Conservation (phyloP, 1,140 invertebrate genomes). For the Aethina tumida region DNA sequence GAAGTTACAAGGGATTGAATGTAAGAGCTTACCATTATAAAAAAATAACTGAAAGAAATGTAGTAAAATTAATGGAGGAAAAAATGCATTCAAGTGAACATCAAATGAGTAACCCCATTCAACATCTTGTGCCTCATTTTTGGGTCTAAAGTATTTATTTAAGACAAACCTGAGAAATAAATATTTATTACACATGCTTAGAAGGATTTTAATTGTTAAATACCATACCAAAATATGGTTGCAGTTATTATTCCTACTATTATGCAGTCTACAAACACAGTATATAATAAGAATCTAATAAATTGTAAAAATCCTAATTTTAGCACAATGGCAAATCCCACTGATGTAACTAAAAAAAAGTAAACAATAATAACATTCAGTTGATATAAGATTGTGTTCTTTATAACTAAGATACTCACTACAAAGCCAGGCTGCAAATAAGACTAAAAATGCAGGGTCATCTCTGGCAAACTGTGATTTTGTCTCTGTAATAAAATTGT, state of each 20-base stretch:
- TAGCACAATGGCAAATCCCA: slow-evolving; percentile 80
- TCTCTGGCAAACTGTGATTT: slow-evolving; percentile 98
- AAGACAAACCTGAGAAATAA: slow-evolving; percentile 62
- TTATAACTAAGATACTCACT: slow-evolving; percentile 65
- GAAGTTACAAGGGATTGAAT: slow-evolving; percentile 9
- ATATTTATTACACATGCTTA: slow-evolving; percentile 2
- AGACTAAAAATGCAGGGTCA: slow-evolving; percentile 95
- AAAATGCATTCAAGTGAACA: slow-evolving; percentile 96
- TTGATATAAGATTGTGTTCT: neutral
- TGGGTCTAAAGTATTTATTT: slow-evolving; percentile 77
- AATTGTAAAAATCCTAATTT: slow-evolving; percentile 67
- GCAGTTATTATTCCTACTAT: slow-evolving; percentile 77
- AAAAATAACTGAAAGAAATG: slow-evolving; percentile 88
- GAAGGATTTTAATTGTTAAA: slow-evolving; percentile 9
- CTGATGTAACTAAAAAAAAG: slow-evolving; percentile 78
- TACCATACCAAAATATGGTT: slow-evolving; percentile 75
- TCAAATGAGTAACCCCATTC: slow-evolving; percentile 99
- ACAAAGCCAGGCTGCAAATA: slow-evolving; percentile 78
- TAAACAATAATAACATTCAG: slow-evolving; percentile 18
- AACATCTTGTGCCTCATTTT: slow-evolving; percentile 63
- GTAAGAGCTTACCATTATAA: slow-evolving; percentile 72
- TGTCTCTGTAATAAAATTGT: slow-evolving; percentile 73
- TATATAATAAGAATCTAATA: slow-evolving; percentile 80
- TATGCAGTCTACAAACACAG: slow-evolving; percentile 91
- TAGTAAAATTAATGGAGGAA: slow-evolving; percentile 85